phyloP scores from a whole-genome alignment of 2,888 invertebrate genomes.

The Nebria brevicollis region DNA sequence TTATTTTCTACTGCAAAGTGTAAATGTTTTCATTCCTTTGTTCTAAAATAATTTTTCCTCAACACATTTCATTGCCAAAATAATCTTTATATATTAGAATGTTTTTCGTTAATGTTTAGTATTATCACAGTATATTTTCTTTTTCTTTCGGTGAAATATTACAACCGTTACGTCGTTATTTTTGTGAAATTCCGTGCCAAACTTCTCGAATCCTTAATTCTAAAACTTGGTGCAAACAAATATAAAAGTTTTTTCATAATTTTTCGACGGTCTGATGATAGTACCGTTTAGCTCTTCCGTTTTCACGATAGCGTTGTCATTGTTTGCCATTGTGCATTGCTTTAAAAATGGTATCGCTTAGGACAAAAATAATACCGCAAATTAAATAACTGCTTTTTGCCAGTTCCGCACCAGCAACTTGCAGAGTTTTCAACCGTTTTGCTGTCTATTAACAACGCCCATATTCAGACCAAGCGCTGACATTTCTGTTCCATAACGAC shows the following conservation, averaged over 20 bases:
- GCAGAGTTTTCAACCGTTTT: not conserved
- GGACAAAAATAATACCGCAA: conserved; percentile 23
- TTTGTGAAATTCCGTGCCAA: not conserved
- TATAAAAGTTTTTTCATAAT: conserved; percentile 23
- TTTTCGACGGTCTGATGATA: conserved; percentile 9
- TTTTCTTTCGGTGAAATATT: not conserved
- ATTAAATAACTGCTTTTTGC: conserved; percentile 20
- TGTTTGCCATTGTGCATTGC: not conserved
- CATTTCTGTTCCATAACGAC: not conserved
- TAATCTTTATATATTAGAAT: no score
- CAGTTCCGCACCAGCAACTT: conserved; percentile 3
- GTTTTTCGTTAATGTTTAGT: not conserved
- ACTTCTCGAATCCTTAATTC: conserved; percentile 3
- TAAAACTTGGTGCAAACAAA: conserved; percentile 12
- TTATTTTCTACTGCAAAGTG: no score
- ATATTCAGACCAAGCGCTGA: not conserved
- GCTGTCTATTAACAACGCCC: conserved; percentile 16
- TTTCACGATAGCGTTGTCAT: not conserved
- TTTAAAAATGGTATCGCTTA: conserved; percentile 10
- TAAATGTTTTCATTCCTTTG: no score
- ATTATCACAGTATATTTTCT: not conserved
- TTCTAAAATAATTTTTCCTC: no score
- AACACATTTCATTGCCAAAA: no score
- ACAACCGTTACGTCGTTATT: not conserved
- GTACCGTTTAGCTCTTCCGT: not conserved